Conservation (phyloP, 2,888 invertebrate species). For the Lacanobia oleracea region DNA sequence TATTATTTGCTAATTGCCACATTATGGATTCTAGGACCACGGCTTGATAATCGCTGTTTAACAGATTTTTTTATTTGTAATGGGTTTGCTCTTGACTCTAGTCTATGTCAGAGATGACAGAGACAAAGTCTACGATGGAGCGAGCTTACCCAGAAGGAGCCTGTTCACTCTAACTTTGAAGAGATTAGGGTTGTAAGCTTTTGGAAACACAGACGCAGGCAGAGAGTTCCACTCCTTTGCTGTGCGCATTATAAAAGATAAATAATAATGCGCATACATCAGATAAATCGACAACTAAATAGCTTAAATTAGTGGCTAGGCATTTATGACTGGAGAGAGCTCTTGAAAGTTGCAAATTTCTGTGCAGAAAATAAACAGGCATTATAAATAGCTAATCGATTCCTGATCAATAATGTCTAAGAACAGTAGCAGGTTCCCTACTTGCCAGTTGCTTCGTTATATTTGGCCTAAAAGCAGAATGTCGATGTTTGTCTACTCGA, state of each 20-base stretch:
- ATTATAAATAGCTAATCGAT: not conserved
- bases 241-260: too few species aligned
- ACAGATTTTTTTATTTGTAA: too few species aligned
- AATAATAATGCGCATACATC: not conserved
- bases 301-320: not conserved
- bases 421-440: not conserved
- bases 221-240: too few species aligned
- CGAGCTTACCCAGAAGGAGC: too few species aligned
- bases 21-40: not conserved
- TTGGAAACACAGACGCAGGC: too few species aligned
- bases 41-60: not conserved
- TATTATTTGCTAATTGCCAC: not conserved
- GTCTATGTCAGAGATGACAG: too few species aligned
- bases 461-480: conserved; percentile 12
- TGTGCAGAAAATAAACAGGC: not conserved
- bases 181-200: too few species aligned
- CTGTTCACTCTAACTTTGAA: too few species aligned
- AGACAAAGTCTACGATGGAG: too few species aligned
- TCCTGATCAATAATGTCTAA: not conserved
- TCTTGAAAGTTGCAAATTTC: not conserved
- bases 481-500: conserved; percentile 9
- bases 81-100: too few species aligned
- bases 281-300: not conserved
- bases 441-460: conserved; percentile 8
- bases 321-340: not conserved